Conservation (phyloP, 2,797 vertebrate species). For the Rachycentron canadum region DNA sequence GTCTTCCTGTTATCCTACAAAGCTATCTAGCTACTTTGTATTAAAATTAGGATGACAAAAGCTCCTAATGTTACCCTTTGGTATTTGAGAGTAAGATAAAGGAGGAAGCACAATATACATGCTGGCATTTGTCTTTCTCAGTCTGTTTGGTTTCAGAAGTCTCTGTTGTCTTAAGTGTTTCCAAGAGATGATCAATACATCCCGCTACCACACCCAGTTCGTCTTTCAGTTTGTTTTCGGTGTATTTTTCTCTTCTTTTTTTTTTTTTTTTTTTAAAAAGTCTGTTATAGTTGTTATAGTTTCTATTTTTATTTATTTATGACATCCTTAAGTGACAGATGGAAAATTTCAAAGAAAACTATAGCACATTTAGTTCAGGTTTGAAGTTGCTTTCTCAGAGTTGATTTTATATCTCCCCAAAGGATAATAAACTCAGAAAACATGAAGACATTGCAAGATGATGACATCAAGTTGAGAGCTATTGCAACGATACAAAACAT, state of each 20-base stretch:
- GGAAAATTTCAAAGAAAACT: slow-evolving; percentile 29
- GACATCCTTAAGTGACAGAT: slow-evolving; percentile 34
- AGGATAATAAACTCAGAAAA: slow-evolving; percentile 57
- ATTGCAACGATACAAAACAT: slow-evolving; percentile 42
- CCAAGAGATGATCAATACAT: slow-evolving; percentile 13
- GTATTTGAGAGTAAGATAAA: slow-evolving; percentile 64
- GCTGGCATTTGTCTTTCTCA: slow-evolving; percentile 40
- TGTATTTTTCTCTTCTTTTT: not conserved
- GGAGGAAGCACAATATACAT: slow-evolving; percentile 23
- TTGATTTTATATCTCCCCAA: slow-evolving; percentile 30
- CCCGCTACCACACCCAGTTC: not conserved
- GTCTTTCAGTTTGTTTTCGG: not conserved
- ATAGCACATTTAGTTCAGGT: slow-evolving; percentile 29
- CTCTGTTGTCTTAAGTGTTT: slow-evolving; percentile 45
- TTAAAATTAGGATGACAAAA: slow-evolving; percentile 65
- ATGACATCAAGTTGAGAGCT: slow-evolving; percentile 63
- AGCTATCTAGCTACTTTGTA: slow-evolving; percentile 56
- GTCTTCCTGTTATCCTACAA: slow-evolving; percentile 61
- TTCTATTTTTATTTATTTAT: slow-evolving; percentile 28
- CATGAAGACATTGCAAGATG: slow-evolving; percentile 58
- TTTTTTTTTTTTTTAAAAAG: not conserved
- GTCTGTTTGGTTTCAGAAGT: slow-evolving; percentile 43
- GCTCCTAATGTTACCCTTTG: slow-evolving; percentile 44
- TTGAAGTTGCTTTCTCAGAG: slow-evolving; percentile 24
- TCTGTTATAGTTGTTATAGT: not conserved